These are phyloP conservation scores for Ashinkailepas kermadecensis DNA, from an alignment of 2,888 invertebrate species.

Conservation along the genomic window DNA sequence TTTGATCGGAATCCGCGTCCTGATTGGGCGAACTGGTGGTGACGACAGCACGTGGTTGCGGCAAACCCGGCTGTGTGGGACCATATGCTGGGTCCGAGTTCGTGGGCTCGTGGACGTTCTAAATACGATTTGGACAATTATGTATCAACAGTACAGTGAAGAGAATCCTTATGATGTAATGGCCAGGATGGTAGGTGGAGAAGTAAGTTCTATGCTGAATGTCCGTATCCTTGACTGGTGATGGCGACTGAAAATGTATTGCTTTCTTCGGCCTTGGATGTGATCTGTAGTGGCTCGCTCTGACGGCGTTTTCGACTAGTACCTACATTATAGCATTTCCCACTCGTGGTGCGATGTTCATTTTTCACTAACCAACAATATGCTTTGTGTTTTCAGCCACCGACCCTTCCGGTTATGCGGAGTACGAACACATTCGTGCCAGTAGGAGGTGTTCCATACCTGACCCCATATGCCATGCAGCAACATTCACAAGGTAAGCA, in stretches of 20 bases:
- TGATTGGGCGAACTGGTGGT: background rate
- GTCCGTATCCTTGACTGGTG: too few species aligned
- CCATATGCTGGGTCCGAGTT: constrained; percentile 1
- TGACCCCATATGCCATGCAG: background rate
- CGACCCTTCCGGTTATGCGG: background rate
- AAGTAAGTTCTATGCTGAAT: background rate
- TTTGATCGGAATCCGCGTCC: background rate
- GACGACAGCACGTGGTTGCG: constrained; percentile 23
- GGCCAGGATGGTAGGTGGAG: background rate
- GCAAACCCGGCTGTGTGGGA: constrained; percentile 1
- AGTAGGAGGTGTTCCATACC: background rate
- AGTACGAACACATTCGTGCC: background rate
- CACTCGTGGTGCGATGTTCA: background rate
- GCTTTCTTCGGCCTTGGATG: background rate
- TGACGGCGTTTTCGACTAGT: too few species aligned
- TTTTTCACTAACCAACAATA: background rate
- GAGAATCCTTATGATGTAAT: constrained; percentile 8
- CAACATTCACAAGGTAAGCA: background rate
- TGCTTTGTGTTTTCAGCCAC: background rate
- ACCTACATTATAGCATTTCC: too few species aligned
- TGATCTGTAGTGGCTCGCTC: too few species aligned
- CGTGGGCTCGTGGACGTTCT: too few species aligned
- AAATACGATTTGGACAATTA: background rate
- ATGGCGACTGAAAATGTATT: background rate
- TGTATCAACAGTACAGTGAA: constrained; percentile 1